phyloP scores from a whole-genome alignment of 53 echinoderm and acorn worm genomes.

The Holothuria scabra region DNA sequence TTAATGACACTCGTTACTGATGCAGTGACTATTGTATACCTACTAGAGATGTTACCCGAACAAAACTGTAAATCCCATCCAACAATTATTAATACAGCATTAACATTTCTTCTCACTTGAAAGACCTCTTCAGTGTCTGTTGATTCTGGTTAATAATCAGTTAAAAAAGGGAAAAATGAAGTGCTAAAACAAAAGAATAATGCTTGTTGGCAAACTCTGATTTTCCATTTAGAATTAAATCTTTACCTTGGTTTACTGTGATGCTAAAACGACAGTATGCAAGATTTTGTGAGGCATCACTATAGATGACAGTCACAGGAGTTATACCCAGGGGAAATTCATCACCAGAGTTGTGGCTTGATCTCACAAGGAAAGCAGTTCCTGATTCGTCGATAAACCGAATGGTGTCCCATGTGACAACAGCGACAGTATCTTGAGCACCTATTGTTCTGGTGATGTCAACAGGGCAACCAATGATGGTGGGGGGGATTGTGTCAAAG shows the following conservation, averaged over 20 bases:
- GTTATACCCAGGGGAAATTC: slow-evolving; percentile 22
- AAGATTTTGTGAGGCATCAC: slow-evolving; percentile 9
- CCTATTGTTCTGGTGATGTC: slow-evolving; percentile 17
- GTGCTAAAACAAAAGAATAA: too few relatives aligned
- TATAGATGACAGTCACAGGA: slow-evolving; percentile 4
- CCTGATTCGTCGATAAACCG: slow-evolving; percentile 11
- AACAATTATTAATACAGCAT: too few relatives aligned
- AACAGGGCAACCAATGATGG: slow-evolving; percentile 37
- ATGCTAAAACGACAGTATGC: slow-evolving; percentile 16
- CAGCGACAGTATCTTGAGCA: neutral
- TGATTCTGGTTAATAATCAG: too few relatives aligned
- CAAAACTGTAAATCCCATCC: too few relatives aligned
- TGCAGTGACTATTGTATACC: too few relatives aligned
- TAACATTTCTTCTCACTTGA: too few relatives aligned
- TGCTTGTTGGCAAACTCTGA: too few relatives aligned
- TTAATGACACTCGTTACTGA: too few relatives aligned
- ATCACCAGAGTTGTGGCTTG: neutral
- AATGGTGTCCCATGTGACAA: slow-evolving; percentile 41
- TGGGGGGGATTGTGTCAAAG: slow-evolving; percentile 37
- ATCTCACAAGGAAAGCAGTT: slow-evolving; percentile 12
- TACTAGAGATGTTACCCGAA: too few relatives aligned
- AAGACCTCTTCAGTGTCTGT: too few relatives aligned
- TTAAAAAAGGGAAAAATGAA: too few relatives aligned
- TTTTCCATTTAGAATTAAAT: too few relatives aligned
- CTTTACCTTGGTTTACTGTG: slow-evolving; percentile 11